Percentiles rank a stretch among this genome's conserved stretches.
Conservation (phyloP, 2,888 invertebrate genomes). For the Xanthia icteritia region DNA sequence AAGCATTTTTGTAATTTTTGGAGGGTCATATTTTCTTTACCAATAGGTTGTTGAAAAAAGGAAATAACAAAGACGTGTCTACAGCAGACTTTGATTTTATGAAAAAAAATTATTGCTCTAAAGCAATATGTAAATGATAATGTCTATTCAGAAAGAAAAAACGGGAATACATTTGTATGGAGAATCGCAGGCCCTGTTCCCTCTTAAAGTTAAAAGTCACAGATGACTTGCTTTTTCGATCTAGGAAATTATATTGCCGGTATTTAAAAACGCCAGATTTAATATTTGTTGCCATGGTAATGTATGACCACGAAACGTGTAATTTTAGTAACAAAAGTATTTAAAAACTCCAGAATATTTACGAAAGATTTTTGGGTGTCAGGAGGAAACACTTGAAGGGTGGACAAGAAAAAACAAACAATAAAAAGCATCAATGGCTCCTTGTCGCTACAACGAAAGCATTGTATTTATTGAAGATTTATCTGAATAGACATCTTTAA, state of each 20-base stretch:
- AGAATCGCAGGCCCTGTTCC: too few species aligned
- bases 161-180: too few species aligned
- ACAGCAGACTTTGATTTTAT: too few species aligned
- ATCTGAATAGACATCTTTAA: slow-evolving; percentile 19
- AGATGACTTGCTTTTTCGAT: not conserved
- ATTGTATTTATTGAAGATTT: slow-evolving; percentile 26
- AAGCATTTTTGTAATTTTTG: too few species aligned
- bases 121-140: too few species aligned
- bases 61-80: too few species aligned
- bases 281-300: not conserved
- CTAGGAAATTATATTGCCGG: not conserved
- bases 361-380: not conserved
- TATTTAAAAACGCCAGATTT: not conserved
- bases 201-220: not conserved
- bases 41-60: too few species aligned
- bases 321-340: not conserved
- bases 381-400: not conserved
- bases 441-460: slow-evolving; percentile 10
- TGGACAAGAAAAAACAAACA: not conserved
- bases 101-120: too few species aligned
- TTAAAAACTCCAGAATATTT: not conserved
- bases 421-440: not conserved
- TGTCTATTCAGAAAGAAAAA: too few species aligned
- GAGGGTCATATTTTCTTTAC: too few species aligned
- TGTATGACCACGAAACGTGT: not conserved